A percentile compares a stretch with the other conserved stretches of the same genome.
phyloP scores from a whole-genome alignment of 2,888 invertebrate species.

The Strigamia maritima region DNA sequence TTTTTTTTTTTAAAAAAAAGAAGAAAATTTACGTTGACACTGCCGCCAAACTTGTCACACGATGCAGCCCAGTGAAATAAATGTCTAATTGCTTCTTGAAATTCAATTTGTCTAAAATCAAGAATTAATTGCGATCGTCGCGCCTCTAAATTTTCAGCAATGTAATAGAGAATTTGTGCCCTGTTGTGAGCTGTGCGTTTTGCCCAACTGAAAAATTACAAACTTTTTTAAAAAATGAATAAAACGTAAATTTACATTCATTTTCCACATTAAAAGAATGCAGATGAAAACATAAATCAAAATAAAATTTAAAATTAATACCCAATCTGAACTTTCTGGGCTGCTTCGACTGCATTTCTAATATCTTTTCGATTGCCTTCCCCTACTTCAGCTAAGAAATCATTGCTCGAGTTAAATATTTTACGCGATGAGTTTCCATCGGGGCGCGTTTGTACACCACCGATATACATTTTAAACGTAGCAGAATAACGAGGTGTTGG shows the following conservation, averaged over 20 bases:
- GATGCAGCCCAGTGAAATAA: slow-evolving; percentile 55
- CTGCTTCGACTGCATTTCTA: slow-evolving; percentile 56
- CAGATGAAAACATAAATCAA: neutral
- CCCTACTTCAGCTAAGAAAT: slow-evolving; percentile 51
- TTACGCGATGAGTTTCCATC: slow-evolving; percentile 52
- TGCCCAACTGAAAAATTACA: slow-evolving; percentile 42
- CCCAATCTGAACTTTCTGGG: slow-evolving; percentile 54
- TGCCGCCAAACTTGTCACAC: slow-evolving; percentile 53
- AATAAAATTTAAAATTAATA: neutral
- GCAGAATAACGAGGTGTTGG: too few relatives aligned
- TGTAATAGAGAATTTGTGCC: slow-evolving; percentile 54
- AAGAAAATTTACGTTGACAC: slow-evolving; percentile 49
- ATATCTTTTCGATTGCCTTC: slow-evolving; percentile 54
- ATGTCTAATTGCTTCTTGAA: slow-evolving; percentile 48
- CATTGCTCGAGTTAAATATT: slow-evolving; percentile 47
- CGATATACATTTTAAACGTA: slow-evolving; percentile 56
- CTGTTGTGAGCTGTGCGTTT: slow-evolving; percentile 53
- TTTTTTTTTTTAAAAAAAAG: too few relatives aligned
- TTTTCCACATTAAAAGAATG: too few relatives aligned
- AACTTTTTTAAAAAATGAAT: neutral
- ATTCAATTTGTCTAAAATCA: slow-evolving; percentile 41
- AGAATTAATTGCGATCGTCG: slow-evolving; percentile 49
- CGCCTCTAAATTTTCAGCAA: slow-evolving; percentile 54
- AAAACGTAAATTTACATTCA: too few relatives aligned
- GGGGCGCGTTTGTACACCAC: slow-evolving; percentile 56